Base-by-base conservation (phyloP, 2,113 vertebrate genomes). In the Tyto alba region DNA sequence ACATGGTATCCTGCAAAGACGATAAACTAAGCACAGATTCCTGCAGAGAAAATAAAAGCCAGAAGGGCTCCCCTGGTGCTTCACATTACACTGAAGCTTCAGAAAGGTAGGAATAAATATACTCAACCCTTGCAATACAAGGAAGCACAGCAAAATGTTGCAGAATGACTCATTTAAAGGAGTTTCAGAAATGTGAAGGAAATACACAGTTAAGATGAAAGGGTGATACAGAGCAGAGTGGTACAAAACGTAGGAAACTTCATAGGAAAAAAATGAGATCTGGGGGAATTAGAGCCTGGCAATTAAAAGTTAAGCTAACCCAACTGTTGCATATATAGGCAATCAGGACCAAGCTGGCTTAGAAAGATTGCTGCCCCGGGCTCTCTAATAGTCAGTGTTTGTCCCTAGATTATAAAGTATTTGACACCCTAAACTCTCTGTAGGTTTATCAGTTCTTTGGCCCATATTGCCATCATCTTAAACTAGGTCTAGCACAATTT, bases 401-500 rank as follows among this genome's bases (percentile, higher is more conserved):
- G n/a, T n/a, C n/a, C n/a, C n/a, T n/a, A n/a, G n/a, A n/a, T n/a
- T n/a, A n/a, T n/a, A n/a, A n/a, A n/a, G n/a, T n/a, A n/a, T n/a
- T 36, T 45, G 66, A 76, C 38, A 76, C 15, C 12, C n/a, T 64
- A 75, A 87, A 52, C 12, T 32, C 48, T 89, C 77, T 76, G 88
- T 34, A 90, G 55, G 14, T 86, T 82, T 83, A 32, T 67, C 34
- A 83, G 85, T 71, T 50, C 74, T 90, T 94, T 88, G 82, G n/a
- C 93, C 93, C 71, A 84, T 77, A 90, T 88, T 95, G 29, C 55
- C 7, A 4, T 30, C 93, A 67, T 90, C 59, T 60, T 88, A 94
- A 97, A 96, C 68, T 96, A 90, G 92, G 81, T 94, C 95, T 97
- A 67, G 50, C 60, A 45, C 40, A 53, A 66, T 88, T 85, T 83